These are phyloP conservation scores for Scyliorhinus canicula DNA, from an alignment of 2,797 vertebrate species.

Conservation along the genomic window DNA sequence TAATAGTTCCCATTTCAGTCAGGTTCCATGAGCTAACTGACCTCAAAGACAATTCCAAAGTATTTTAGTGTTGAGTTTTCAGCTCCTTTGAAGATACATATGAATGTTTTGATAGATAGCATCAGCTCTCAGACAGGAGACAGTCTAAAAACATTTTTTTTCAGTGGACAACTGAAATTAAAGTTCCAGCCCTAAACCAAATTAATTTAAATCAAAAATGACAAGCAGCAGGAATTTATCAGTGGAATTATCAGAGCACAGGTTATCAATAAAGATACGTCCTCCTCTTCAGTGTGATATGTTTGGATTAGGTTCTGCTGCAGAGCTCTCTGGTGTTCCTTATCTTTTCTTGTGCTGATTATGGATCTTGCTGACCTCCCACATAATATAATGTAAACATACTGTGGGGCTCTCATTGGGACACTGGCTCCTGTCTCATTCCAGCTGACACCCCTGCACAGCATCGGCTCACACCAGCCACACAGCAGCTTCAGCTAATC, in stretches of 20 bases:
- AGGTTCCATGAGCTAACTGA: not conserved
- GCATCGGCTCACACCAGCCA: not conserved
- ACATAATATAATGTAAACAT: not conserved
- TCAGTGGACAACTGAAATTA: not conserved
- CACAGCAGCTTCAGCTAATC: not conserved
- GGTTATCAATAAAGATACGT: conserved; percentile 1
- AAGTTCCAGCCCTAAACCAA: not conserved
- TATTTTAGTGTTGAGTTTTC: not conserved
- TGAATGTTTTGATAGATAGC: not conserved
- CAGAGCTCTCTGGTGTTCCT: not conserved
- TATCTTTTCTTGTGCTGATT: conserved; percentile 7
- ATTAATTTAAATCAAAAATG: conserved; percentile 8
- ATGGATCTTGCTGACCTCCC: not conserved
- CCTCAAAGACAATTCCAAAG: not conserved
- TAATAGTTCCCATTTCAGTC: not conserved
- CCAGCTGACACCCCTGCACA: conserved; percentile 12
- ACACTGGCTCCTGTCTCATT: not conserved
- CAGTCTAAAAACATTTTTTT: not conserved
- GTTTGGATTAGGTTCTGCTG: not conserved
- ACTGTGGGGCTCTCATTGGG: not conserved
- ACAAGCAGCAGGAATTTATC: conserved; percentile 3
- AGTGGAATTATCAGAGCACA: not conserved
- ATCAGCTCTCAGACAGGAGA: not conserved
- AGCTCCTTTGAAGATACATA: not conserved
- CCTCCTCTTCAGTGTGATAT: not conserved